Base-by-base conservation (phyloP, 2,888 invertebrate species). In the Oconnorella tubifera region DNA sequence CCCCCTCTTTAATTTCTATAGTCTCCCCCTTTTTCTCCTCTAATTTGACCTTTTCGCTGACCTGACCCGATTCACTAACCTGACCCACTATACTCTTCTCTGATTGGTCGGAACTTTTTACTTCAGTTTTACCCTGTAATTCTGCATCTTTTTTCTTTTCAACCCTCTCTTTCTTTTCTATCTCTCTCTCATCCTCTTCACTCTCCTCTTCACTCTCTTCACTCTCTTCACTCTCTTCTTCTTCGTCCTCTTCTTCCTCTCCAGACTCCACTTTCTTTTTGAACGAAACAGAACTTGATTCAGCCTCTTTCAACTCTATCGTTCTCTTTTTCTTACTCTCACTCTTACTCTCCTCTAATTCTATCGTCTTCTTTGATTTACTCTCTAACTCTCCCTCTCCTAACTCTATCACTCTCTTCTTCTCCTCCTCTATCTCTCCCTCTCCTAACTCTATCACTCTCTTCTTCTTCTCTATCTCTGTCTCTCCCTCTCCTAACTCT, bases 151-250 rank as follows among this genome's bases (percentile, higher is more conserved):
- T 6, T 40, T 40, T 40, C 19, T 40, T 19, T 40, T 31, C 62
- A 6, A 56, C 62, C 2, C 31, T n/a, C n/a, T 48, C 51, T 49
- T 49, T 50, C 4, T 33, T 50, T 27, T 40, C 58, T 14, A 50
- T 31, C 25, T 53, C 33, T 32, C 27, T 40, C 33, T 27, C 48
- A 10, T 19, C n/a, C 25, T 48, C 23, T 25, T 25, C 25, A 10
- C 23, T 14, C 53, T 25, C 58, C 33, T 49, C 57, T 62, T 60
- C 33, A 14, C 33, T 33, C 57, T 62, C 59, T 64, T 64, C 49
- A 28, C 40, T 10, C 19, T 56, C 53, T 58, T 29, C 56, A 33
- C n/a, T 32, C 56, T 4, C 25, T 55, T 62, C 57, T 25, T 31
- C 19, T 4, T 62, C 33, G n/a, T 3, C 19, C 4, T 27, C 56